A percentile compares a stretch with the other conserved stretches of the same genome.
phyloP scores from a whole-genome alignment of 2,888 invertebrate genomes.

The Apocheima hispidaria region DNA sequence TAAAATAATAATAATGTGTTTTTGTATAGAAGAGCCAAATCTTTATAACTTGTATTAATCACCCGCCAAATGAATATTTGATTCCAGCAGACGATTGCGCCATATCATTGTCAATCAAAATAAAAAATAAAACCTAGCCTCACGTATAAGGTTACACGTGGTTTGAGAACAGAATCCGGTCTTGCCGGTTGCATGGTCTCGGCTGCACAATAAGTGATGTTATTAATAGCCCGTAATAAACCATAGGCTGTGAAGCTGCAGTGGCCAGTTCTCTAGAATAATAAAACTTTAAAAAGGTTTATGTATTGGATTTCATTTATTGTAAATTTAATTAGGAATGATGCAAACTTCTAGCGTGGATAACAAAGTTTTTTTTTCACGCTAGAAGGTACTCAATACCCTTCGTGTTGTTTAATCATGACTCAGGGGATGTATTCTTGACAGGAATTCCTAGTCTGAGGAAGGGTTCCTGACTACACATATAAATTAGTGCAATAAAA shows the following conservation, averaged over 20 bases:
- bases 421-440: no score
- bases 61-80: background rate
- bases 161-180: slow-evolving; percentile 47
- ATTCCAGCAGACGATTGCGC: slow-evolving; percentile 38
- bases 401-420: no score
- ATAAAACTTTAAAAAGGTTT: slow-evolving; percentile 30
- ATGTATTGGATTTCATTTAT: no score
- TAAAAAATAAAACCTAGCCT: slow-evolving; percentile 40
- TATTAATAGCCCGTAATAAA: slow-evolving; percentile 49
- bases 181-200: slow-evolving; percentile 38
- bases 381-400: no score
- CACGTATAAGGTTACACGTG: slow-evolving; percentile 40
- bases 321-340: no score
- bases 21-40: no score
- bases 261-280: slow-evolving; percentile 29
- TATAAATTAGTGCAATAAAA: no score
- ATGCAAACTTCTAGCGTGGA: no score
- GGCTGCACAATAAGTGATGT: slow-evolving; percentile 43
- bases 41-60: no score
- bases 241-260: slow-evolving; percentile 30
- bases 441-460: no score
- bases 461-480: no score
- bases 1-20: no score
- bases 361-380: background rate
- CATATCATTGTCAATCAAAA: slow-evolving; percentile 45